Base-by-base conservation (phyloP, 2,888 invertebrate species). In the Drosophila neonasuta region DNA sequence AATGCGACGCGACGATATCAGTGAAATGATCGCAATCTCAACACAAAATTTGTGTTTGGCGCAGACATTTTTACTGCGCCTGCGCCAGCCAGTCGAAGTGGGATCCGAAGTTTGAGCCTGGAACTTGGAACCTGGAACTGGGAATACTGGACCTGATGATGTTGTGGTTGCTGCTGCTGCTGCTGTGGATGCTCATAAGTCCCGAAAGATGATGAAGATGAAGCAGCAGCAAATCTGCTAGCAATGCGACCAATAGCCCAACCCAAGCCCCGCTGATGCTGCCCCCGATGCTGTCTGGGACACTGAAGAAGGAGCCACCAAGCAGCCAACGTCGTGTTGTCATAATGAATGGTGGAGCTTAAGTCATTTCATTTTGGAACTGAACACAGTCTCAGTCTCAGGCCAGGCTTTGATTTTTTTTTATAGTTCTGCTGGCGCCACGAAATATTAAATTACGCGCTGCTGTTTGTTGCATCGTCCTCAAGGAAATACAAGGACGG, bases 401-500 rank as follows among this genome's bases (percentile, higher is more conserved):
- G 50, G 41, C 36, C 59, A 46, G 62, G 63, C 60, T 65, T 62
- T 70, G 59, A 51, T 71, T 76, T 86, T 88, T 88, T 88, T 89
- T 89, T 89, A 89, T 89, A 87, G 87, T 83, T 86, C 73, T 85
- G 74, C 87, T 89, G 89, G 89, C 89, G 89, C 89, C 89, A 89
- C 86, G 83, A 89, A 89, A 89, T 89, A 89, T 89, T 89, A 89
- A 88, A 89, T 89, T 89, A 89, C 89, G 74, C 71, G 86, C 83
- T 86, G 83, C 86, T 79, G 83, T 83, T 83, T 50, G 48, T 34
- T 63, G 49, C 60, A 39, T 13, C 39, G 24, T 8, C 24, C 11
- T 10, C n/a, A 48, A 13, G 29, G 13, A 20, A 15, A 20, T 3
- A 34, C 2, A 17, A 15, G n/a, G 32, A 42, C 0, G 15, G 32